phyloP scores from a whole-genome alignment of 1,140 invertebrate species.

The Drosophila carrolli region DNA sequence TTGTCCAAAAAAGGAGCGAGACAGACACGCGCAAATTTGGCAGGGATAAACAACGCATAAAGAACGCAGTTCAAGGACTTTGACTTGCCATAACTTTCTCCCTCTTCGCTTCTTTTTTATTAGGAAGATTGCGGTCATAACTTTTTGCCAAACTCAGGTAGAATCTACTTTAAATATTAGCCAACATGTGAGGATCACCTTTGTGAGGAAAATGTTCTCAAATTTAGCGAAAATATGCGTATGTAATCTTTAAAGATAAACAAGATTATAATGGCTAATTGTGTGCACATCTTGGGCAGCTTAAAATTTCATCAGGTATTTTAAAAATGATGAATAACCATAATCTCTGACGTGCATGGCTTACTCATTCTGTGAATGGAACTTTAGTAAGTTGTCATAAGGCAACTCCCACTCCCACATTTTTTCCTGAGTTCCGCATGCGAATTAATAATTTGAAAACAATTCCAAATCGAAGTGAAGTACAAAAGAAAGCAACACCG shows the following conservation, averaged over 20 bases:
- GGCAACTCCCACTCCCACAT: constrained; percentile 11
- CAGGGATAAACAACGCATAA: constrained; percentile 64
- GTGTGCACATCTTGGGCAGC: constrained; percentile 13
- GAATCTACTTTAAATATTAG: constrained; percentile 20
- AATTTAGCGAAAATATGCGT: constrained; percentile 24
- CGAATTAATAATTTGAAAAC: constrained; percentile 19
- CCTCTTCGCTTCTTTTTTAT: constrained; percentile 47
- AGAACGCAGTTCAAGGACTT: constrained; percentile 77
- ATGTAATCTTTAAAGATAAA: constrained; percentile 37
- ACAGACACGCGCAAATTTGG: constrained; percentile 67
- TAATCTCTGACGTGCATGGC: constrained; percentile 6
- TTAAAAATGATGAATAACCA: constrained; percentile 37
- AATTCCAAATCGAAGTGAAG: constrained; percentile 25
- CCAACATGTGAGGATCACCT: background rate
- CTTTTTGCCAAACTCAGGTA: constrained; percentile 62
- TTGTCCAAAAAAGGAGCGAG: constrained; percentile 28
- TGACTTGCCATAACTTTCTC: constrained; percentile 62
- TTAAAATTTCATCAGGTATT: constrained; percentile 28
- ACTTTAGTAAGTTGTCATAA: constrained; percentile 27
- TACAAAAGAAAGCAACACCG: constrained; percentile 65
- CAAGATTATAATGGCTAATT: constrained; percentile 39
- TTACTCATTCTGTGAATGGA: constrained; percentile 29
- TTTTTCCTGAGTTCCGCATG: constrained; percentile 56
- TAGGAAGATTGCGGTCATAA: constrained; percentile 61
- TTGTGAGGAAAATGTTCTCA: constrained; percentile 18